A percentile compares a stretch with the other conserved stretches of the same genome.
These are phyloP conservation scores for Caenorhabditis sp. DNA, from an alignment of 2,888 invertebrate species.

Conservation along the genomic window DNA sequence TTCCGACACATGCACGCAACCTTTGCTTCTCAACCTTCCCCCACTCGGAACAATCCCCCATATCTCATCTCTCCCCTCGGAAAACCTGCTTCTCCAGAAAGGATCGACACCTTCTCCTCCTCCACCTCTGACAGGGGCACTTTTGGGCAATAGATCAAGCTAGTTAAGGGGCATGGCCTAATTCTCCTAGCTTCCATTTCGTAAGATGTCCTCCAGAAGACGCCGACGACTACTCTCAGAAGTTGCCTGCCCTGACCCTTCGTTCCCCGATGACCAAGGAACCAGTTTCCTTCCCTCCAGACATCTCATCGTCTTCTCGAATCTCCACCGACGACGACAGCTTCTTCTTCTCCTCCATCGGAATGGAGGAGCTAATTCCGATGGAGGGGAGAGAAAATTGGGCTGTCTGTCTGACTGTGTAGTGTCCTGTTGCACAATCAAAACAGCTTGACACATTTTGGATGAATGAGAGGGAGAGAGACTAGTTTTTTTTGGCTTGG, in stretches of 20 bases:
- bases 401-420: too few species aligned
- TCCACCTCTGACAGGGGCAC: too few species aligned
- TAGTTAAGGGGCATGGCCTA: conserved; percentile 5
- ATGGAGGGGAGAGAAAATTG: neutral
- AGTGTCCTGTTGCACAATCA: conserved; percentile 46
- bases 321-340: too few species aligned
- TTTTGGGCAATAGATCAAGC: neutral
- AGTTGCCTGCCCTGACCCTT: too few species aligned
- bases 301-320: neutral
- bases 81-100: neutral
- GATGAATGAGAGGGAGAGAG: neutral
- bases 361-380: neutral
- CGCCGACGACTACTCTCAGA: too few species aligned
- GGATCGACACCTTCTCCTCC: neutral
- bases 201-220: neutral
- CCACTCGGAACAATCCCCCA: neutral
- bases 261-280: neutral
- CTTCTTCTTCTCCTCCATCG: neutral
- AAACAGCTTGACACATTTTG: conserved; percentile 56
- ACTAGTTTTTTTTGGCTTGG: neutral
- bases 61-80: neutral
- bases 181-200: neutral
- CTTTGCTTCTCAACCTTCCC: neutral
- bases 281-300: neutral
- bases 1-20: neutral